phyloP scores from a whole-genome alignment of 2,888 invertebrate species.

The Chalcis sispes region DNA sequence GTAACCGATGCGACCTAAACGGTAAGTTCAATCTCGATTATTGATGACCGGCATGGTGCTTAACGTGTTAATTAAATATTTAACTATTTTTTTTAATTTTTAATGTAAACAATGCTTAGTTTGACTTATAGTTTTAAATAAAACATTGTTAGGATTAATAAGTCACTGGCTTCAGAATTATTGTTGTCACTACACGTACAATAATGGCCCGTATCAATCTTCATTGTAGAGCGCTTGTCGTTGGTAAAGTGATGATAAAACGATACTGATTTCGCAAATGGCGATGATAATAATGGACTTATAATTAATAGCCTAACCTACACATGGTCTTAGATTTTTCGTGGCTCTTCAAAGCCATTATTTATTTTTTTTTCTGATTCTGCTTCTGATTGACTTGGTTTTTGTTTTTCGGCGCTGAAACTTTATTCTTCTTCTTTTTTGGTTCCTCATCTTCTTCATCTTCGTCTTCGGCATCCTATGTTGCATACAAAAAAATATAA shows the following conservation, averaged over 20 bases:
- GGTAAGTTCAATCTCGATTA: too few relatives aligned
- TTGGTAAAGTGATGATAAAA: constrained; percentile 63
- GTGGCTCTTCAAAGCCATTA: constrained; percentile 60
- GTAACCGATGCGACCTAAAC: too few relatives aligned
- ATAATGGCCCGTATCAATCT: constrained; percentile 55
- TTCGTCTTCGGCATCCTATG: constrained; percentile 81
- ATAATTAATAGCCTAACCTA: constrained; percentile 73
- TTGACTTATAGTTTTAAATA: constrained; percentile 25
- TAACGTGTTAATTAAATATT: constrained; percentile 14
- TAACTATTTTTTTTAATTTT: constrained; percentile 6
- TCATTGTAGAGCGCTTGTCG: constrained; percentile 37
- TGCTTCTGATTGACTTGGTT: constrained; percentile 72
- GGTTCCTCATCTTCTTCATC: constrained; percentile 87
- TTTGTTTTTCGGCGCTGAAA: constrained; percentile 85
- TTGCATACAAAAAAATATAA: constrained; percentile 67
- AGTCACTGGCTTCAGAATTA: constrained; percentile 49
- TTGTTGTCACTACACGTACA: constrained; percentile 31
- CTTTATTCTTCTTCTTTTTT: constrained; percentile 87
- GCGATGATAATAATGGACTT: constrained; percentile 73
- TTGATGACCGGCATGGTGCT: too few relatives aligned
- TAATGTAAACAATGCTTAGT: constrained; percentile 22
- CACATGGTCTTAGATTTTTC: constrained; percentile 66
- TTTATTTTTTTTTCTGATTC: constrained; percentile 70
- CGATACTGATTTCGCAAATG: constrained; percentile 69
- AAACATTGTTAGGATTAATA: constrained; percentile 46